Evolutionary conservation across 1,140 invertebrate species (phyloP), one percentile per base, ranked within the genome.

Genomic region (Drosophila watanabei): DNA sequence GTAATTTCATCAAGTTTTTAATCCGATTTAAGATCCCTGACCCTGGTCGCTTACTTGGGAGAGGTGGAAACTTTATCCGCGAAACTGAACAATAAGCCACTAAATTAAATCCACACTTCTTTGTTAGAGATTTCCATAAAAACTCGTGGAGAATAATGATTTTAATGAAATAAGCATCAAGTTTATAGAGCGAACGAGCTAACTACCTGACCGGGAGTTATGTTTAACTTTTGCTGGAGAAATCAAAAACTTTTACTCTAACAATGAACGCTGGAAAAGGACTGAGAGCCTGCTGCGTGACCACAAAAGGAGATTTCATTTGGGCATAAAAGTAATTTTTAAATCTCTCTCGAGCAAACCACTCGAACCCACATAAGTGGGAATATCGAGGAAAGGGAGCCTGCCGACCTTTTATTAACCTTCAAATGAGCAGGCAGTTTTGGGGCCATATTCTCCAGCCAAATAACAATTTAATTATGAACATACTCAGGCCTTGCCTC

Each of bases 401-500:
- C 57, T 10, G 30, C 46, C 62, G 85, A 89, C 85, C 86, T 89
- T 89, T 85, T 63, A 73, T 73, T 73, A 82, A 90, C 85, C 85
- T 90, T 77, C 45, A 89, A 88, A 88, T 89, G 85, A 79, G 81
- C 70, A 75, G 43, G 62, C 85, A 83, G 64, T 78, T 87, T 80
- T 69, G 43, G 76, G 49, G 39, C 65, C 66, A 66, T 51, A 45
- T 64, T 82, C 66, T 51, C 52, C 45, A 51, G 70, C 78, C 73
- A 84, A 89, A 81, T 81, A 88, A 81, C 72, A 81, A 81, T 88
- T 88, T 88, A 89, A 88, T 88, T 88, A 88, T 89, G 81, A 89
- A 79, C 73, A 80, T 68, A 46, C 56, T 32, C 48, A 35, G 39
- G 20, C 43, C 11, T 16, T 11, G 32, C 33, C 33, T 18, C 30